Conservation (phyloP, 2,113 vertebrate species). For the Rattus rattus region DNA sequence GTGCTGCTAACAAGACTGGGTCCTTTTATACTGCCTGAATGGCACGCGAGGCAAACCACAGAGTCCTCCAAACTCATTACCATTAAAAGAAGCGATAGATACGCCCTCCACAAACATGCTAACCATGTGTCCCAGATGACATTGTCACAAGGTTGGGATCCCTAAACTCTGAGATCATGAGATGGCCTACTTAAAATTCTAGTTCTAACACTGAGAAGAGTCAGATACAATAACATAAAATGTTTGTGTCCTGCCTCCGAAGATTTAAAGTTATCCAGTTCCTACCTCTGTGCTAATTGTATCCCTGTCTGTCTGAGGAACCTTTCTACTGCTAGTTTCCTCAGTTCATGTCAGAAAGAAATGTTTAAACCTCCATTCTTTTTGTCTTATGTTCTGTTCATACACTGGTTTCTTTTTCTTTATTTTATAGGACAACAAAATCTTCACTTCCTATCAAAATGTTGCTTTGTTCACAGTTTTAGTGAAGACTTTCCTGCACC, state of each 20-base stretch:
- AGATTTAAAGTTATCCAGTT: background rate
- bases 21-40: background rate
- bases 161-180: background rate
- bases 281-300: background rate
- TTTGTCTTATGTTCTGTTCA: too few species aligned
- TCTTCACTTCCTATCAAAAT: background rate
- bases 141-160: background rate
- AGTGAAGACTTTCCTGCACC: too few species aligned
- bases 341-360: background rate
- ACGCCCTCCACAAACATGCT: background rate
- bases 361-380: background rate
- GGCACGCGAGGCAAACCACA: background rate
- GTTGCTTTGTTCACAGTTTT: background rate
- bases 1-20: background rate
- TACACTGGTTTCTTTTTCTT: background rate
- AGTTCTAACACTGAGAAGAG: background rate
- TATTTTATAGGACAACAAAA: background rate
- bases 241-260: background rate
- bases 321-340: background rate
- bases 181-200: background rate
- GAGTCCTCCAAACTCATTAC: background rate
- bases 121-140: background rate
- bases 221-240: background rate
- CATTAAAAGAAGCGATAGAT: background rate
- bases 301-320: background rate